phyloP scores from a whole-genome alignment of 2,797 vertebrate genomes.

The Mormyrus proboscirostris region DNA sequence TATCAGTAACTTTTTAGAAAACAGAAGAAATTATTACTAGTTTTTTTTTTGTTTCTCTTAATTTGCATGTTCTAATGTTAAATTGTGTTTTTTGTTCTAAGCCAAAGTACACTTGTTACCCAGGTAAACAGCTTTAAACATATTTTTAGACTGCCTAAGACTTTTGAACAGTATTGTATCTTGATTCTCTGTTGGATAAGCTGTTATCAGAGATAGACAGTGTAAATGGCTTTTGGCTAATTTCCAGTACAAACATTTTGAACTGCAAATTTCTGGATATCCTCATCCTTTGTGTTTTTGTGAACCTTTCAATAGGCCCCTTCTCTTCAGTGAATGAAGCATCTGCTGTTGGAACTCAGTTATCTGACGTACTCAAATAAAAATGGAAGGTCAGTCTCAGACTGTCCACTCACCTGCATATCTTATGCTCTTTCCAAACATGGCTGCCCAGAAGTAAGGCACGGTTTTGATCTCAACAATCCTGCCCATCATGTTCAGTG shows the following conservation, averaged over 20 bases:
- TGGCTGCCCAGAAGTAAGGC: conserved; percentile 92
- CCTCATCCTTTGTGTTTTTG: not conserved
- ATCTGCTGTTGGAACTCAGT: not conserved
- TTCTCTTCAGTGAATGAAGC: not conserved
- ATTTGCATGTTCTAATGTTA: too few relatives aligned
- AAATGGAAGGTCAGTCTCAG: not conserved
- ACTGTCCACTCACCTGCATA: conserved; percentile 69
- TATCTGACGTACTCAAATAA: not conserved
- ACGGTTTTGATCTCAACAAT: conserved; percentile 81
- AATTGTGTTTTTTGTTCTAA: too few relatives aligned
- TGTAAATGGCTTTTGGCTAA: not conserved
- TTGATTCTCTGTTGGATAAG: not conserved
- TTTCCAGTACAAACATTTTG: not conserved
- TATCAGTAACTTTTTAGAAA: too few relatives aligned
- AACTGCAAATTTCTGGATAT: not conserved
- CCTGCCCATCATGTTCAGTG: conserved; percentile 87
- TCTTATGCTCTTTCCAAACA: conserved; percentile 95
- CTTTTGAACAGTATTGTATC: not conserved
- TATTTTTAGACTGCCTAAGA: too few relatives aligned
- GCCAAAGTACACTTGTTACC: too few relatives aligned
- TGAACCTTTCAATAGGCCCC: not conserved
- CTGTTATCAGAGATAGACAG: not conserved
- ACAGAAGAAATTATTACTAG: too few relatives aligned
- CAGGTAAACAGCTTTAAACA: too few relatives aligned
- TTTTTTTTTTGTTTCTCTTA: too few relatives aligned